These are phyloP conservation scores for Trichacis sp. DNA, from an alignment of 2,888 invertebrate species.

Conservation along the genomic window DNA sequence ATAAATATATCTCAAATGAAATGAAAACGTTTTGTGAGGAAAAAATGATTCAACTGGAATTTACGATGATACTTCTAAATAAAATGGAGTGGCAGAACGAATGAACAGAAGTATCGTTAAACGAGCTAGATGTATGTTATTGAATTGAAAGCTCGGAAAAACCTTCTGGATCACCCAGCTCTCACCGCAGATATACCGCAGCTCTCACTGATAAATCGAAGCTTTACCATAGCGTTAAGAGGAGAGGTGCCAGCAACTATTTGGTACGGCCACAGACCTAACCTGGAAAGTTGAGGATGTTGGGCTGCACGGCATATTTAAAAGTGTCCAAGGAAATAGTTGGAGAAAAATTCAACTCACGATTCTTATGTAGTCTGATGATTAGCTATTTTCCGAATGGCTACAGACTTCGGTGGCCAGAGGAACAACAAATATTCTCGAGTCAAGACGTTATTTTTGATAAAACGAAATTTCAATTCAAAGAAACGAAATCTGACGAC, in stretches of 20 bases:
- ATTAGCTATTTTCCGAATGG: conserved; percentile 45
- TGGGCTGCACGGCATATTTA: conserved; percentile 44
- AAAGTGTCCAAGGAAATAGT: conserved; percentile 38
- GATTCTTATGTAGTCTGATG: conserved; percentile 31
- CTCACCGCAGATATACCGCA: no score
- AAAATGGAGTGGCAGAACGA: conserved; percentile 50
- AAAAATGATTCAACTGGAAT: conserved; percentile 47
- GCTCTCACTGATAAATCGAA: conserved; percentile 49
- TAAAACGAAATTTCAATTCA: conserved; percentile 32
- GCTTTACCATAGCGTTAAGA: conserved; percentile 41
- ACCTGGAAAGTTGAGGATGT: conserved; percentile 42
- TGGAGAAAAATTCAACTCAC: conserved; percentile 41
- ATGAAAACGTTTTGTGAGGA: conserved; percentile 41
- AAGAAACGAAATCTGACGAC: conserved; percentile 14
- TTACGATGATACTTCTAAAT: no score
- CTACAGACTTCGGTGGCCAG: conserved; percentile 45
- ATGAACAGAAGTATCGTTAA: conserved; percentile 54
- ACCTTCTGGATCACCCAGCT: conserved; percentile 59
- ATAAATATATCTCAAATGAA: conserved; percentile 45
- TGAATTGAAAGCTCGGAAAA: conserved; percentile 53
- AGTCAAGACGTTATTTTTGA: conserved; percentile 50
- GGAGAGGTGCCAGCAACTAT: conserved; percentile 43
- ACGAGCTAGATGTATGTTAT: conserved; percentile 59
- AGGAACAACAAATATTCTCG: conserved; percentile 27
- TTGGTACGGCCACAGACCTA: conserved; percentile 44